phyloP scores from a whole-genome alignment of 2,797 vertebrate species.

The Buphagus erythrorhynchus region DNA sequence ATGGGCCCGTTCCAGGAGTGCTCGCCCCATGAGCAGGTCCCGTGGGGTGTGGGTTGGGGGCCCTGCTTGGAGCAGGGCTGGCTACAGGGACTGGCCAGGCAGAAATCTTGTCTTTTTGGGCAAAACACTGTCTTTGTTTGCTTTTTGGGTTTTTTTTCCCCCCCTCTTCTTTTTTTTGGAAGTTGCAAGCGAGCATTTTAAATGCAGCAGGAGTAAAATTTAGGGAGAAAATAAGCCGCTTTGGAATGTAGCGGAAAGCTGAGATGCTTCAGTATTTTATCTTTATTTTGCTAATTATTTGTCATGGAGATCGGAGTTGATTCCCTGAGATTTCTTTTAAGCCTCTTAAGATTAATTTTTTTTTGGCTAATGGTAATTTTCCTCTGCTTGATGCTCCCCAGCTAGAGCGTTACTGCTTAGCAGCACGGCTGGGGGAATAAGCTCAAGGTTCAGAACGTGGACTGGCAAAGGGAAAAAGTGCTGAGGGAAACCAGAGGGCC shows the following conservation, averaged over 20 bases:
- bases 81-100: background rate
- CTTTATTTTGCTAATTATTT: constrained; percentile 69
- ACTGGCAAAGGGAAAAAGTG: background rate
- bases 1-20: background rate
- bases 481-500: background rate
- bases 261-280: constrained; percentile 52
- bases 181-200: background rate
- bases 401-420: constrained; percentile 47
- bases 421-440: constrained; percentile 1
- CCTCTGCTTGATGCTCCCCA: constrained; percentile 6
- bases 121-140: background rate
- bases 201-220: constrained; percentile 13
- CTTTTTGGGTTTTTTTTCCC: accelerated
- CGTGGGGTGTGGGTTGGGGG: background rate
- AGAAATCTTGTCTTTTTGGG: background rate
- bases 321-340: constrained; percentile 62
- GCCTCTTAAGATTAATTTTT: constrained; percentile 59
- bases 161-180: background rate
- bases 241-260: constrained; percentile 50
- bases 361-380: constrained; percentile 59
- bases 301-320: constrained; percentile 49
- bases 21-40: background rate
- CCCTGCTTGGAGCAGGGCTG: background rate
- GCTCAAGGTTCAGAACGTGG: constrained; percentile 52
- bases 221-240: constrained; percentile 30